Evolutionary conservation across 2,113 vertebrate species (phyloP), one percentile per base, ranked within the genome.

Genomic region (Pterocles gutturalis): DNA sequence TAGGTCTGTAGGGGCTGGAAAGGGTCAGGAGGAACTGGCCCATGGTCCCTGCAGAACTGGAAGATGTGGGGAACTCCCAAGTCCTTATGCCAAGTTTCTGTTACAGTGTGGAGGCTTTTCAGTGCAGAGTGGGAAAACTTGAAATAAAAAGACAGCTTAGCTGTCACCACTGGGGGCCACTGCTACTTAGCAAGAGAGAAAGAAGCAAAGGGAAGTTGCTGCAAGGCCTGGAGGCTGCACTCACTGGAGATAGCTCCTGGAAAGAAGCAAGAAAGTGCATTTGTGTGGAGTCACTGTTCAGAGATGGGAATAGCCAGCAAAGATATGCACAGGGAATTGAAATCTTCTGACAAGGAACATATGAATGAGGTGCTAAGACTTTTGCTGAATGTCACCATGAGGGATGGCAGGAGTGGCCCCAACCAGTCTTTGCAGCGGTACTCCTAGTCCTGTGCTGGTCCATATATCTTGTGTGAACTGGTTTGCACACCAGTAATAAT

Each of bases 161-260:
- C 55, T 93, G 76, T 87, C 86, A 79, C 97, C 94, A 92, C 97
- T 97, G 95, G 96, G 91, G 94, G 95, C 94, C 95, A 96, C 94
- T 97, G 94, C 95, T 95, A 95, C 95, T 93, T 89, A 94, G 92
- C 48, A 87, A 94, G 88, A 95, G 48, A 95, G 53, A 67, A 80
- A 95, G 53, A 67, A 80, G 75, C 25, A 61, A 76, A 86, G 66
- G 9, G n/a, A 90, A 53, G 43, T 8, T 45, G 24, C 33, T 67
- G 18, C 20, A 31, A 17, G 36, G 29, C 33, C 17, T 21, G 45
- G 18, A 73, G 29, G 6, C 29, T 21, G 61, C 46, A 8, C 25
- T 34, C 45, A 2, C 51, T 33, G 46, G 31, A 77, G 36, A 38
- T 0, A 29, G 22, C 17, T 87, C 28, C 48, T 25, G 14, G 11